These are phyloP conservation scores for Sinelater perroti DNA, from an alignment of 2,888 invertebrate species.

Conservation along the genomic window DNA sequence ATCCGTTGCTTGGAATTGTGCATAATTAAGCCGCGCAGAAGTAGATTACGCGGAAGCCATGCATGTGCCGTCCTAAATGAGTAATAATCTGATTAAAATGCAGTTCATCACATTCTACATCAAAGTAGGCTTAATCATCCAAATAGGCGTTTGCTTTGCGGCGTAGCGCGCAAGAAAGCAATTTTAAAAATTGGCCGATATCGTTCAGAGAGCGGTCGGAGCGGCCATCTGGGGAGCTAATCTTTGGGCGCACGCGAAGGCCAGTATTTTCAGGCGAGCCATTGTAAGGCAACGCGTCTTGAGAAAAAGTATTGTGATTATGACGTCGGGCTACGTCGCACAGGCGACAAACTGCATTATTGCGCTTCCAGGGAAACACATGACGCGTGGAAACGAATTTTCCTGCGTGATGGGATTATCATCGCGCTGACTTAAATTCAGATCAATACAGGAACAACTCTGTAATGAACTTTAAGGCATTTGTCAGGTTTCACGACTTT, in stretches of 20 bases:
- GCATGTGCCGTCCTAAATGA: not conserved
- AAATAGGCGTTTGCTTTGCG: constrained; percentile 7
- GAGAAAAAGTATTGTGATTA: constrained; percentile 9
- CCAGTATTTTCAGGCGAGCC: constrained; percentile 31
- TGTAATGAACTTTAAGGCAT: not conserved
- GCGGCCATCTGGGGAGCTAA: constrained; percentile 5
- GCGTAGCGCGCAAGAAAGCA: not conserved
- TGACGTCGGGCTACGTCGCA: constrained; percentile 4
- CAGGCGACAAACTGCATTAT: constrained; percentile 20
- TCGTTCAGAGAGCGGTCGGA: constrained; percentile 11
- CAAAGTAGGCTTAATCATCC: constrained; percentile 15
- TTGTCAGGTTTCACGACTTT: constrained; percentile 2
- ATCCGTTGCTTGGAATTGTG: too few species aligned
- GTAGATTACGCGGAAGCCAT: constrained; percentile 9
- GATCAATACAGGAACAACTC: constrained; percentile 20
- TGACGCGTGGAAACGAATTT: constrained; percentile 18
- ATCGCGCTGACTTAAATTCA: constrained; percentile 9
- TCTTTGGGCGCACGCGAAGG: constrained; percentile 28
- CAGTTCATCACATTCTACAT: constrained; percentile 15
- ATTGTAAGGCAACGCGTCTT: constrained; percentile 27
- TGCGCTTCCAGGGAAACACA: constrained; percentile 11
- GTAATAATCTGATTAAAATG: constrained; percentile 20
- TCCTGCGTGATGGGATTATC: constrained; percentile 10
- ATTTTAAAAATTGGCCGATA: constrained; percentile 19
- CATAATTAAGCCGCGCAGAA: constrained; percentile 6